phyloP scores from a whole-genome alignment of 2,888 invertebrate genomes.

The Lasioglossum zephyrum region DNA sequence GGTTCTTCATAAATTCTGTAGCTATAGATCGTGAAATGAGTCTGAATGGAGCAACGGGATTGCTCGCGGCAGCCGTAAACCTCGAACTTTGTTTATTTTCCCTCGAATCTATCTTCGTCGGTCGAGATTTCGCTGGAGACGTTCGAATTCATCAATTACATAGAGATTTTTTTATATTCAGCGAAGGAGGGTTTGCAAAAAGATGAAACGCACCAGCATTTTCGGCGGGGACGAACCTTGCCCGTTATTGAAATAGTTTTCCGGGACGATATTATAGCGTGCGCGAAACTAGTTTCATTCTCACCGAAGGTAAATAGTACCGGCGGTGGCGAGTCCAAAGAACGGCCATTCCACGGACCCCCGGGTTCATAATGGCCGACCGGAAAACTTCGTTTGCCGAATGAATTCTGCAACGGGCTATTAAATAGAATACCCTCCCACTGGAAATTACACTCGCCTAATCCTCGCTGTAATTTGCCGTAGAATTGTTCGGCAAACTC shows the following conservation, averaged over 20 bases:
- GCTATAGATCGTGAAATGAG: not conserved
- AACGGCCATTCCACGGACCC: conserved; percentile 24
- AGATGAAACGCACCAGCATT: not conserved
- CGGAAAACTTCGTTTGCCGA: conserved; percentile 41
- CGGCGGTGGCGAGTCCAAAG: not conserved
- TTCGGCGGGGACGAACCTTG: not conserved
- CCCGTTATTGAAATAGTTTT: conserved; percentile 73
- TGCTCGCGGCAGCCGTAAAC: not conserved
- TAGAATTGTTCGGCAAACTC: not conserved
- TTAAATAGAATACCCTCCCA: not conserved
- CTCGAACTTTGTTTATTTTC: not conserved
- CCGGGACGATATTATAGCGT: conserved; percentile 50
- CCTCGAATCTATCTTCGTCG: not conserved
- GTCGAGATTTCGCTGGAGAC: not conserved
- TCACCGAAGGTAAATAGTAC: conserved; percentile 40
- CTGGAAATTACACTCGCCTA: conserved; percentile 15
- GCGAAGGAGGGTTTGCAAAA: not conserved
- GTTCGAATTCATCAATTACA: not conserved
- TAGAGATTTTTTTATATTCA: not conserved
- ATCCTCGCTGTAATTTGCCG: conserved; percentile 1
- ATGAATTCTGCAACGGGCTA: conserved; percentile 24
- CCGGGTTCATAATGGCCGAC: conserved; percentile 11
- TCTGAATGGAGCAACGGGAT: not conserved
- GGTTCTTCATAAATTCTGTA: not conserved
- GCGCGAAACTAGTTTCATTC: conserved; percentile 3